Evolutionary conservation across 2,888 invertebrate species (phyloP).

Genomic region (Drosophila gaucha): DNA sequence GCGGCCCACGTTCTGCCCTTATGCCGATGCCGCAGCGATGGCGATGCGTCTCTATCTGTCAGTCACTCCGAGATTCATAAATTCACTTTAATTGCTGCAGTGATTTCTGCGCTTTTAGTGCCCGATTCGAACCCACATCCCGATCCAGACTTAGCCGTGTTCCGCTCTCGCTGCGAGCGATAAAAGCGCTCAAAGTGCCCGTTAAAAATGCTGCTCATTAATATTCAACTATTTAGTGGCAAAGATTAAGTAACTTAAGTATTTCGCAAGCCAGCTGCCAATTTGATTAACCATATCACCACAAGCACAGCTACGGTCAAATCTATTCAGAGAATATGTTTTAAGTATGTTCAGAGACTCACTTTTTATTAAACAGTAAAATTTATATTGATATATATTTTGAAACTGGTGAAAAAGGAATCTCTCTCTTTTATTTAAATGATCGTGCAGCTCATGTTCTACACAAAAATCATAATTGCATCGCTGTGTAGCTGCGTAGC

Average conservation of each 20-base stretch:
- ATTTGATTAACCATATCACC: constrained; percentile 1
- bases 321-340: constrained; percentile 11
- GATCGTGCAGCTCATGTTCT: not conserved
- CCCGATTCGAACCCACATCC: constrained; percentile 17
- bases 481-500: constrained; percentile 1
- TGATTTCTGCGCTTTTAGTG: constrained; percentile 68
- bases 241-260: constrained; percentile 34
- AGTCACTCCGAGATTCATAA: constrained; percentile 74
- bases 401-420: too few relatives aligned
- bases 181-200: constrained; percentile 68
- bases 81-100: constrained; percentile 80
- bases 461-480: not conserved
- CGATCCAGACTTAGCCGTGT: constrained; percentile 54
- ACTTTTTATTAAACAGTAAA: too few relatives aligned
- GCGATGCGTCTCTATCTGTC: constrained; percentile 62
- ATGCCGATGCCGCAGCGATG: too few relatives aligned
- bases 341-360: too few relatives aligned
- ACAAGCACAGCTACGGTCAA: constrained; percentile 2
- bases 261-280: constrained; percentile 3
- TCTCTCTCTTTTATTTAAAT: not conserved
- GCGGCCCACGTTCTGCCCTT: constrained; percentile 27
- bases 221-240: constrained; percentile 75
- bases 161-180: constrained; percentile 29
- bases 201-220: constrained; percentile 72
- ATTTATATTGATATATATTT: too few relatives aligned